These are phyloP conservation scores for Ramazzottius varieornatus DNA, from an alignment of 2,888 invertebrate species.

Conservation along the genomic window DNA sequence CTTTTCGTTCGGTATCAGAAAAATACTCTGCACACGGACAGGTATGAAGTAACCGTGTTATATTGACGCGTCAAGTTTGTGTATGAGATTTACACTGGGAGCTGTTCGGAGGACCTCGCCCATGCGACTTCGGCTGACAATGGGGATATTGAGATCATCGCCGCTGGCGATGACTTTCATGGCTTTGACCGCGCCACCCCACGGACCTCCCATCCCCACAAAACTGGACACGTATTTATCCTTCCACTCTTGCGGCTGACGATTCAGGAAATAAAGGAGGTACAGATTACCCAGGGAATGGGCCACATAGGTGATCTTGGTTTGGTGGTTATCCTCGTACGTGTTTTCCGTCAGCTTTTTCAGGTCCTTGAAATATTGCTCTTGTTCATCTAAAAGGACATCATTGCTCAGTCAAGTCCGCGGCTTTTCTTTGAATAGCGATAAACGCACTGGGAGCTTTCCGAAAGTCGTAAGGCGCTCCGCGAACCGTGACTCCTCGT, in stretches of 20 bases:
- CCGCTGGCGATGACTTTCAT: slow-evolving; percentile 81
- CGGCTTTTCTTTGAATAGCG: too few species aligned
- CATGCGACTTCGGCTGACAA: background rate
- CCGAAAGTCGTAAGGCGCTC: slow-evolving; percentile 89
- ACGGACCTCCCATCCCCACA: slow-evolving; percentile 65
- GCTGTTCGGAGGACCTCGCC: background rate
- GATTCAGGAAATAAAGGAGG: slow-evolving; percentile 53
- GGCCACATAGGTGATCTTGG: slow-evolving; percentile 49
- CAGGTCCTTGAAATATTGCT: slow-evolving; percentile 45
- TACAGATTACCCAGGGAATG: slow-evolving; percentile 97
- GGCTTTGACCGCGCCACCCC: slow-evolving; percentile 85
- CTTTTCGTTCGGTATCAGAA: slow-evolving; percentile 56
- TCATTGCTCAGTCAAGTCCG: background rate
- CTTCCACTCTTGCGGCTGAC: slow-evolving; percentile 60
- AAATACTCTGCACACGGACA: too few species aligned
- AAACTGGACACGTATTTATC: slow-evolving; percentile 53
- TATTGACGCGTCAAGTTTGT: too few species aligned
- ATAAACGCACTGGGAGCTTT: slow-evolving; percentile 51
- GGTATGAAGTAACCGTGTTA: too few species aligned
- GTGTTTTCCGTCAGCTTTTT: slow-evolving; percentile 57
- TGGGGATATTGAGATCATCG: slow-evolving; percentile 18
- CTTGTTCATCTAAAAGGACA: slow-evolving; percentile 45
- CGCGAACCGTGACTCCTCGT: slow-evolving; percentile 50
- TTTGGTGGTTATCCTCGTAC: slow-evolving; percentile 44
- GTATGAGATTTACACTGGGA: slow-evolving; percentile 4